Base-by-base conservation (phyloP, 2,888 invertebrate species). In the Portevinia maculata region DNA sequence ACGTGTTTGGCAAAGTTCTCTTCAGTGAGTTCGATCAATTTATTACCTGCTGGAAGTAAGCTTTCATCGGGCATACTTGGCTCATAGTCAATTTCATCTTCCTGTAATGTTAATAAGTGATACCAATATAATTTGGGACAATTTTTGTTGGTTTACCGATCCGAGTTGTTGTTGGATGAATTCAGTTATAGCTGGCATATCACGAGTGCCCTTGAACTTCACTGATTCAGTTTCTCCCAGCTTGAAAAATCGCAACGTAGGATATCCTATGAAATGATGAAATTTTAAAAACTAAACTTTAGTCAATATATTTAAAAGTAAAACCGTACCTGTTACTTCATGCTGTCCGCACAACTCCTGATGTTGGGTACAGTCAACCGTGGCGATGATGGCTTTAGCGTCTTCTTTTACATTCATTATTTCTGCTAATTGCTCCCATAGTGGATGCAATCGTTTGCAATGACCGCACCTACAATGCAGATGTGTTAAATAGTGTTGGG, bases 301-400 rank as follows among this genome's bases (percentile, higher is more conserved):
- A 9, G 6, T 8, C 11, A 15, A 37, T 21, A 1, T 17, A 11
- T 0, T 24, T 9, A 6, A 21, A 5, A 3, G n/a, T 57, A 13
- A 15, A 7, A n/a, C 59, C 9, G 9, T 70, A 86, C 86, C 90
- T 4, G 90, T 95, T 48, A 98, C 94, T 86, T 96, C 95, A 88
- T 95, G 95, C 85, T 94, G 93, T 59, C 93, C 93, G 89, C 98
- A 98, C 1, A 96, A 91, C 11, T 93, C 91, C 83, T 94, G 93
- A 88, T 94, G 93, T 85, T 94, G 93, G 55, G 96, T 95, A 87
- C 98, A 98, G 89, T 98, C 97, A 28, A 98, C 93, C 90, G 96
- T 96, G 11, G 95, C 94, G 84, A 98, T 94, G 71, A 93, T 93
- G 37, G 97, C 94, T 85, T 88, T 87, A 53, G 93, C 92, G 19